Conservation (phyloP, 2,113 vertebrate genomes). For the Nettapus auritus region DNA sequence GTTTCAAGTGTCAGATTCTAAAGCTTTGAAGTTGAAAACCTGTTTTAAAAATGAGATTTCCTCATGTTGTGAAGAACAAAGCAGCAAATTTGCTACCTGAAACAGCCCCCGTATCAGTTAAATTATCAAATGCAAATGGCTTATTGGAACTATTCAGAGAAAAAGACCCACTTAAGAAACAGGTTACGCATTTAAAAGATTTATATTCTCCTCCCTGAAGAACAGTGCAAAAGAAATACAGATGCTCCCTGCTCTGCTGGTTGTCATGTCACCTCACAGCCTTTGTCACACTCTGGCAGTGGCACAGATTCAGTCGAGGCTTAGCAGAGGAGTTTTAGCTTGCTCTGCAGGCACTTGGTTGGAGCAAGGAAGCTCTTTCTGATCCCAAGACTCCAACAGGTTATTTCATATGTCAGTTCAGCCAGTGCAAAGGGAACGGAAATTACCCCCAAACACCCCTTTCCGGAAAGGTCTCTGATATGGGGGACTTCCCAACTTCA, state of each 20-base stretch:
- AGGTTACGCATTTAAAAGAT: neutral
- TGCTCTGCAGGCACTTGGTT: neutral
- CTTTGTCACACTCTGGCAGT: neutral
- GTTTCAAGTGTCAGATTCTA: neutral
- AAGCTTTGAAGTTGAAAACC: conserved; percentile 39
- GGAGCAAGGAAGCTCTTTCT: neutral
- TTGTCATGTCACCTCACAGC: neutral
- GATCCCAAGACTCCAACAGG: neutral
- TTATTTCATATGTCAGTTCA: conserved; percentile 7
- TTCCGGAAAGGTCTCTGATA: conserved; percentile 42
- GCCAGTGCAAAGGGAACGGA: neutral
- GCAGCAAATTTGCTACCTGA: conserved; percentile 19
- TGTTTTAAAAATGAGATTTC: conserved; percentile 35
- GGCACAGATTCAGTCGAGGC: neutral
- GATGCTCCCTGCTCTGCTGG: neutral
- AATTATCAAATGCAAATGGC: neutral
- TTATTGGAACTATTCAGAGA: neutral
- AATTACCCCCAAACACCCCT: neutral
- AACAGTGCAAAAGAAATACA: neutral
- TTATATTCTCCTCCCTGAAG: neutral
- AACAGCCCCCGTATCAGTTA: neutral
- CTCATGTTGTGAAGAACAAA: conserved; percentile 1
- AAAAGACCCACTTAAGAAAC: neutral
- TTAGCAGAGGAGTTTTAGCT: neutral
- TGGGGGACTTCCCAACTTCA: conserved; percentile 11